phyloP scores from a whole-genome alignment of 64 coral and sea anemone genomes.

The Montipora cactus region DNA sequence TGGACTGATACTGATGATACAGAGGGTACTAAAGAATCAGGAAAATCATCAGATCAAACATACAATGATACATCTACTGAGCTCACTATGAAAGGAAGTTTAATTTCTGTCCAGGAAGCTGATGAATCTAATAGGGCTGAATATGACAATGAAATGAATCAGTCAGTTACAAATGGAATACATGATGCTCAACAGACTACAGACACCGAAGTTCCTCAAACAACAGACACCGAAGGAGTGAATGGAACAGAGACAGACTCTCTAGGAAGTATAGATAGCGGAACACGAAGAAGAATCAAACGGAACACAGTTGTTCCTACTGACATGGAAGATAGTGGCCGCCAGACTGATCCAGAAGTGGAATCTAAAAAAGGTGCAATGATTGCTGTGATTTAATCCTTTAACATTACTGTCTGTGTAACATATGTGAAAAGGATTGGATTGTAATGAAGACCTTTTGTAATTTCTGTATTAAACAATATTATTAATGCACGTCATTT shows the following conservation, averaged over 20 bases:
- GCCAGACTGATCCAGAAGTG: conserved; percentile 84
- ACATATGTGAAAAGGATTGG: no score
- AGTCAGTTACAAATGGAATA: conserved; percentile 39
- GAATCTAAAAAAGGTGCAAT: conserved; percentile 83
- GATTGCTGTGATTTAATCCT: background rate
- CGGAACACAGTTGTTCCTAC: conserved; percentile 89
- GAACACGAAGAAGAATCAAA: conserved; percentile 76
- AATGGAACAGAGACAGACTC: conserved; percentile 95
- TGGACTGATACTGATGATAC: conserved; percentile 95
- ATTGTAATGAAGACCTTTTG: no score
- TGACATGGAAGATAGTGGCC: conserved; percentile 84
- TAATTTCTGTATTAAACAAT: no score
- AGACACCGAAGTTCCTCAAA: conserved; percentile 78
- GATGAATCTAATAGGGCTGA: conserved; percentile 76
- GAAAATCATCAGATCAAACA: conserved; percentile 38
- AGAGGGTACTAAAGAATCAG: conserved; percentile 81
- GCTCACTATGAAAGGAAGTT: conserved; percentile 73
- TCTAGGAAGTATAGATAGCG: conserved; percentile 83
- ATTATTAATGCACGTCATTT: background rate
- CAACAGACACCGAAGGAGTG: conserved; percentile 85
- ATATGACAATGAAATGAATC: conserved; percentile 30
- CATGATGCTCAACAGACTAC: conserved; percentile 37
- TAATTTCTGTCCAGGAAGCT: conserved; percentile 92
- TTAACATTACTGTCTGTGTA: background rate
- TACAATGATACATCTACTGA: conserved; percentile 22